Percentiles rank a stretch among this genome's conserved stretches.
Evolutionary conservation across 2,113 vertebrate genomes (phyloP).

Genomic region (Camelus bactrianus): DNA sequence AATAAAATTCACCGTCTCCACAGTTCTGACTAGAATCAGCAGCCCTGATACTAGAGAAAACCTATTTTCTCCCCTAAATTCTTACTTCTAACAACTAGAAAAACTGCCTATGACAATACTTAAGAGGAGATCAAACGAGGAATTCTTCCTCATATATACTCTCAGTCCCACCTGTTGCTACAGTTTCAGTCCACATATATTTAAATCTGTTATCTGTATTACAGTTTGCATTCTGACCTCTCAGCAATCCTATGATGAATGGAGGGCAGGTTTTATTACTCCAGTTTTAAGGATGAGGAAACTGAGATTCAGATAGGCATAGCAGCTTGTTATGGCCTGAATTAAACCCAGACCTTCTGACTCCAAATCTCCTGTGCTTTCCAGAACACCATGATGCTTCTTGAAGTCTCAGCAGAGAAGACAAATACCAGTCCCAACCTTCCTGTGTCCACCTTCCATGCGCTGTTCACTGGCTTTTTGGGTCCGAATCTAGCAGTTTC

Average conservation of each 20-base stretch:
- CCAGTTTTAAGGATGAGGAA: conserved; percentile 36
- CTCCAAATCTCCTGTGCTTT: not conserved
- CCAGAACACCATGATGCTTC: not conserved
- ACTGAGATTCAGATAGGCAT: not conserved
- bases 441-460: not conserved
- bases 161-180: not conserved
- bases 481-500: conserved; percentile 37
- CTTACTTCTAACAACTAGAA: conserved; percentile 37
- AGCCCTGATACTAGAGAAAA: not conserved
- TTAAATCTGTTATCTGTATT: not conserved
- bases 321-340: not conserved
- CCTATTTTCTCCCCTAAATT: not conserved
- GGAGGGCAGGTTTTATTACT: not conserved
- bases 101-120: not conserved
- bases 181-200: not conserved
- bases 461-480: not conserved
- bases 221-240: not conserved
- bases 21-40: not conserved
- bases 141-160: not conserved
- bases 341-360: conserved; percentile 32
- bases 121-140: conserved; percentile 12
- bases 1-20: not conserved
- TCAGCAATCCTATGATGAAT: conserved; percentile 11
- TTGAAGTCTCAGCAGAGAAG: not conserved
- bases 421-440: not conserved